Evolutionary conservation across 2,797 vertebrate genomes (phyloP).

Genomic region (Salmo trutta): DNA sequence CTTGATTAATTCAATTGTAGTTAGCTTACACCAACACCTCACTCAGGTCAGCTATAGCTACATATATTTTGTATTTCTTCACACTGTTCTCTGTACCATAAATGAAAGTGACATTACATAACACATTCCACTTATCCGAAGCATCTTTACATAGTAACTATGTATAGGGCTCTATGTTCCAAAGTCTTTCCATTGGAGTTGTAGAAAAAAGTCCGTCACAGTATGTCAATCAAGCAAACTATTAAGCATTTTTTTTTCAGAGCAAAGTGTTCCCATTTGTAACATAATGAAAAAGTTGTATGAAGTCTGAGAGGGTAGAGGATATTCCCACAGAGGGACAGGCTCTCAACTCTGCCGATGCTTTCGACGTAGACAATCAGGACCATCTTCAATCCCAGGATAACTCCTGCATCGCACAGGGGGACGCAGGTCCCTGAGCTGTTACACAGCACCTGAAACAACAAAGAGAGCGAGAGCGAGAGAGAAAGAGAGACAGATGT

Average conservation of each 20-base stretch:
- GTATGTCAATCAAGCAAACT: background rate
- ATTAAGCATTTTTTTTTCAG: background rate
- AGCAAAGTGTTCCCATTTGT: background rate
- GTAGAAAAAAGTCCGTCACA: background rate
- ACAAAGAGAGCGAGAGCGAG: background rate
- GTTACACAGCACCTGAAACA: constrained; percentile 91
- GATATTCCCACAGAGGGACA: constrained; percentile 90
- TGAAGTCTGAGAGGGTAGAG: constrained; percentile 86
- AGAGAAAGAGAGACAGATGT: background rate
- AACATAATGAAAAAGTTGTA: background rate
- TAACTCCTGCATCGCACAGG: constrained; percentile 83
- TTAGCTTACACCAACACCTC: background rate
- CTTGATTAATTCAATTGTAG: constrained; percentile 9
- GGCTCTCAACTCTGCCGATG: constrained; percentile 88
- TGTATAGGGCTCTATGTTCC: background rate
- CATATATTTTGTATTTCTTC: background rate
- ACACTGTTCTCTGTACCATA: background rate
- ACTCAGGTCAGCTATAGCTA: background rate
- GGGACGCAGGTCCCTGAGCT: constrained; percentile 95
- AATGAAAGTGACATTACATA: background rate
- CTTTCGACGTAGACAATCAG: constrained; percentile 91
- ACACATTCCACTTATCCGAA: background rate
- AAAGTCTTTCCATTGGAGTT: background rate
- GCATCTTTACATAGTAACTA: background rate
- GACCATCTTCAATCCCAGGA: constrained; percentile 89